A percentile compares a stretch with the other conserved stretches of the same genome.
phyloP scores from a whole-genome alignment of 2,797 vertebrate genomes.

The Eutrigla gurnardus region DNA sequence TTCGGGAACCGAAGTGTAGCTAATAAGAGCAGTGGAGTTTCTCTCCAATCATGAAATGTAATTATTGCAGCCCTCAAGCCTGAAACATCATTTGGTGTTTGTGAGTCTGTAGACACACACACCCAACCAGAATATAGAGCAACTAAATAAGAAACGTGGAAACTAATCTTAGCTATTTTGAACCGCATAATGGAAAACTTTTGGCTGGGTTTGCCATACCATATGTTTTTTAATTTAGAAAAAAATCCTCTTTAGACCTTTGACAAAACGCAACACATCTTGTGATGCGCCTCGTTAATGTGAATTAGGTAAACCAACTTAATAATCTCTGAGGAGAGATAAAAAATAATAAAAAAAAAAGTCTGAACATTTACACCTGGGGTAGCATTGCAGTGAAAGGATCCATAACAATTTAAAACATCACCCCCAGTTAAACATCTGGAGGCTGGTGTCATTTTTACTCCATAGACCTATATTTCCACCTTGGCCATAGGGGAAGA shows the following conservation, averaged over 20 bases:
- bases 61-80: conserved; percentile 1
- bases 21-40: not conserved
- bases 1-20: conserved; percentile 2
- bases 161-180: not conserved
- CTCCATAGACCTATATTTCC: conserved; percentile 34
- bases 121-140: not conserved
- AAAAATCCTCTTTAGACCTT: not conserved
- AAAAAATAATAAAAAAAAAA: not conserved
- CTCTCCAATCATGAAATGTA: conserved; percentile 17
- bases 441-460: conserved; percentile 26
- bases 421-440: conserved; percentile 29
- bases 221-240: not conserved
- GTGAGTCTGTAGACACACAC: not conserved
- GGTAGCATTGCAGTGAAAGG: conserved; percentile 4
- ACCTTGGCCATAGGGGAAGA: conserved; percentile 35
- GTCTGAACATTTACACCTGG: not conserved
- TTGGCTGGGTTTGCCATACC: conserved; percentile 4
- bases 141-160: conserved; percentile 3
- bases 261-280: not conserved
- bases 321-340: not conserved
- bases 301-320: not conserved
- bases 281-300: not conserved
- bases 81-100: conserved; percentile 10
- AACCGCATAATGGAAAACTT: not conserved
- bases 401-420: conserved; percentile 40